Evolutionary conservation across 2,888 invertebrate genomes (phyloP), one percentile per base, ranked within the genome.

Genomic region (Melanostoma mellinum): DNA sequence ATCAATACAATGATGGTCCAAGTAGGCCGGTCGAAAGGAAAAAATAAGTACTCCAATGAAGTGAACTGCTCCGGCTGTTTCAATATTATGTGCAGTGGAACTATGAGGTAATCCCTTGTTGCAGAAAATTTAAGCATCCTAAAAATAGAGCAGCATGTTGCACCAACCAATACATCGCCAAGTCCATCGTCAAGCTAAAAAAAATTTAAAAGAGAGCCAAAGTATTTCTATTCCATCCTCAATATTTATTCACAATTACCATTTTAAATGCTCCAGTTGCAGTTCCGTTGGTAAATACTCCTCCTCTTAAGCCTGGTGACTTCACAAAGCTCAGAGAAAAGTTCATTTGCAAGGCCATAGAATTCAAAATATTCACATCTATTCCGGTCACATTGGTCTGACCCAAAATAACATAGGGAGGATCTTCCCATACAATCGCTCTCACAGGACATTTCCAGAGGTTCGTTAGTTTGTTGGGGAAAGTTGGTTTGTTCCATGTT

Each of bases 401-500:
- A 20, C 20, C 20, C 0, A 20, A 20, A 20, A 20, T 20, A 1
- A 30, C 35, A 36, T 35, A 61, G 6, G 61, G 46, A 0, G 46
- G 35, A 0, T 46, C 46, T 20, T 46, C 61, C 35, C 35, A 46
- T 9, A 42, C 20, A 3, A 61, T n/a, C 6, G 33, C 44, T 0
- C 3, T 60, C 44, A 60, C 33, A 3, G 44, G 60, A 4, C 42
- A 60, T 44, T 46, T 3, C 35, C 35, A 61, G 3, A 61, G 6
- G 9, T 61, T 61, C 2, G 0, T 1, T 3, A 61, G 4, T 36
- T 61, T 61, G 3, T 0, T 0, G 4, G 46, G 46, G 2, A 61
- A 61, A 1, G 46, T 10, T 35, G 61, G 61, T 2, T 61, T 61
- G 0, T 0, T 8, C 61, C 61, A 61, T 4, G 0, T 3, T 3